These are phyloP conservation scores for Macrosoma leucophasiata DNA, from an alignment of 2,888 invertebrate species.

Conservation along the genomic window DNA sequence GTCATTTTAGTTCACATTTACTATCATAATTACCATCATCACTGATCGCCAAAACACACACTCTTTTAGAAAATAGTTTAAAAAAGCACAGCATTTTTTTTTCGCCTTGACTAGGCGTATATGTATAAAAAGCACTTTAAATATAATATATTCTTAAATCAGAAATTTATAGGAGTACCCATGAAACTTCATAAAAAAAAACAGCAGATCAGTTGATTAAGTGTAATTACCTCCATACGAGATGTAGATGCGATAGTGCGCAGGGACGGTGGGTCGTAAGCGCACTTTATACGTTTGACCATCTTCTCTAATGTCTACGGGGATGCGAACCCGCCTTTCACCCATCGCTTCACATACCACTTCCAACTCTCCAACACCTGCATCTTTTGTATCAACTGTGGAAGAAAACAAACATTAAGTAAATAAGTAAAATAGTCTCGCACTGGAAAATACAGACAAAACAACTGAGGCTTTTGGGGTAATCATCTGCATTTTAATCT, in stretches of 20 bases:
- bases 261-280: constrained; percentile 89
- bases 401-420: constrained; percentile 15
- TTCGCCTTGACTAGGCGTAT: too few species aligned
- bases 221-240: constrained; percentile 83
- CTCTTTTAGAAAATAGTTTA: too few species aligned
- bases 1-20: too few species aligned
- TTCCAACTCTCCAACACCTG: constrained; percentile 89
- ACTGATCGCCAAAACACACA: too few species aligned
- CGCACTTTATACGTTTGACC: constrained; percentile 88
- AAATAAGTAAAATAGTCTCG: neutral
- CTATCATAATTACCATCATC: too few species aligned
- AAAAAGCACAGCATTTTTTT: too few species aligned
- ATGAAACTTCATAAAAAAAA: too few species aligned
- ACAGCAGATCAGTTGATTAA: too few species aligned
- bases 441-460: constrained; percentile 5
- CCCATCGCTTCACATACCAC: constrained; percentile 91
- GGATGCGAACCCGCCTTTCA: constrained; percentile 81
- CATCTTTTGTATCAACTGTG: constrained; percentile 87
- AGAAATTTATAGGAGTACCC: too few species aligned
- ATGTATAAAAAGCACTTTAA: too few species aligned
- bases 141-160: too few species aligned
- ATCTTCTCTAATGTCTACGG: constrained; percentile 87
- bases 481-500: neutral
- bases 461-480: neutral
- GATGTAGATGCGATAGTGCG: constrained; percentile 81